These are phyloP conservation scores for Phalacrocorax aristotelis DNA, from an alignment of 2,113 vertebrate genomes.

Conservation along the genomic window DNA sequence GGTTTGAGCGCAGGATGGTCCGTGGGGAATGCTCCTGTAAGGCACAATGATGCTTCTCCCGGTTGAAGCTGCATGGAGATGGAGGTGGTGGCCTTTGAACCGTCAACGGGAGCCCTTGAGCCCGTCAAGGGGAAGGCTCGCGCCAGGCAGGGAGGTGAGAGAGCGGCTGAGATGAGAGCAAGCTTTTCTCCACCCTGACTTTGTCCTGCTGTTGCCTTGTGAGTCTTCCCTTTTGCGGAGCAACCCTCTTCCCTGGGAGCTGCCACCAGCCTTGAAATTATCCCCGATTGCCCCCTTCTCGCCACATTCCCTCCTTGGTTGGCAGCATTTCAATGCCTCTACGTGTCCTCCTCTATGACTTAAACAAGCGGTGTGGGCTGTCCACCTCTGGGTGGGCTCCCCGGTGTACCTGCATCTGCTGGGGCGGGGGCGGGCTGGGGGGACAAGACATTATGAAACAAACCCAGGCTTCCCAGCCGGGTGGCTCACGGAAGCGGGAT, in stretches of 20 bases:
- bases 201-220: background rate
- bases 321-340: background rate
- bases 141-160: background rate
- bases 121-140: background rate
- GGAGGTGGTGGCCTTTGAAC: rapidly evolving
- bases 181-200: background rate
- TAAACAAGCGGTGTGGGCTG: background rate
- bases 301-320: rapidly evolving
- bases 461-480: background rate
- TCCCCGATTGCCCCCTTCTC: background rate
- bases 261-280: background rate
- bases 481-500: background rate
- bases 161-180: background rate
- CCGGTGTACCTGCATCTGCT: background rate
- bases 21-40: background rate
- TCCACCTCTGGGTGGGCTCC: background rate
- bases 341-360: rapidly evolving
- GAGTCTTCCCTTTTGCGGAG: background rate
- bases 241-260: background rate
- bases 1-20: background rate
- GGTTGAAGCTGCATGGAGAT: rapidly evolving
- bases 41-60: rapidly evolving
- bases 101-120: background rate
- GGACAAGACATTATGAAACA: background rate
- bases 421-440: background rate